Conservation (phyloP, 2,113 vertebrate genomes). For the Cyprinus carpio region DNA sequence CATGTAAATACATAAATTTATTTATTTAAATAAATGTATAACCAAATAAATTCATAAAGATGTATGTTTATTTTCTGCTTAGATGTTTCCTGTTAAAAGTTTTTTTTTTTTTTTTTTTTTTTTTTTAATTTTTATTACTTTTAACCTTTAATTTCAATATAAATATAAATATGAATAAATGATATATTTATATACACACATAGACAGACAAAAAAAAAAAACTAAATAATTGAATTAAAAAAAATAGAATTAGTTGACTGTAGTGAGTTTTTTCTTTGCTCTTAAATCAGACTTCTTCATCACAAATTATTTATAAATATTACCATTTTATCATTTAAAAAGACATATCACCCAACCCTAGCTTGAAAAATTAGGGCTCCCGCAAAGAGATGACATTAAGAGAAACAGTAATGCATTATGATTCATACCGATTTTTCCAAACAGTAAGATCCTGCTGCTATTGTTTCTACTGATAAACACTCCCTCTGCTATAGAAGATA, state of each 20-base stretch:
- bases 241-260: neutral
- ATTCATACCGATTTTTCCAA: neutral
- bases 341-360: neutral
- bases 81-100: neutral
- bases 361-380: slow-evolving; percentile 29
- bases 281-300: neutral
- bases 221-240: too few species aligned
- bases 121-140: too few species aligned
- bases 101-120: too few species aligned
- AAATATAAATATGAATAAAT: neutral
- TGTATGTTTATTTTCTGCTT: neutral
- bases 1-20: neutral
- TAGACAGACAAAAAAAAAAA: too few species aligned
- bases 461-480: too few species aligned
- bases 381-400: slow-evolving; percentile 65
- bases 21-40: neutral
- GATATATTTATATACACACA: neutral
- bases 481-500: too few species aligned
- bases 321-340: neutral
- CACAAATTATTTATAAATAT: neutral
- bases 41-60: neutral
- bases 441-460: slow-evolving; percentile 46
- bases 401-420: slow-evolving; percentile 6
- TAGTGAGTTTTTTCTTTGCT: neutral
- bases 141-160: neutral